A percentile compares a stretch with the other conserved stretches of the same genome.
Evolutionary conservation across 2,113 vertebrate genomes (phyloP).

Genomic region (Stegastes partitus): DNA sequence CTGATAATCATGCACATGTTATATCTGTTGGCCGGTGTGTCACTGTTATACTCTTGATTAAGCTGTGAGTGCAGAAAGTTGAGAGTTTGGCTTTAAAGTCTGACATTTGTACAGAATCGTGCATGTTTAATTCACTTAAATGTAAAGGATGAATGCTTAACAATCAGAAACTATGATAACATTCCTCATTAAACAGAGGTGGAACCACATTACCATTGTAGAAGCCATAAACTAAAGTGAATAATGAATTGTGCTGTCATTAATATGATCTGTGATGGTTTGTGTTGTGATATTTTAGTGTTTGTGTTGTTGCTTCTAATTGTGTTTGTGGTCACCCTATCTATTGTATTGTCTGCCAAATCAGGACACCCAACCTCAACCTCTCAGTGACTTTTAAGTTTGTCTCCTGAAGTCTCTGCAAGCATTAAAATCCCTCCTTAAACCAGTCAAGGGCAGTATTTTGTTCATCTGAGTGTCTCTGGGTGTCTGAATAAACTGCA

Average conservation of each 20-base stretch:
- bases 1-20: not conserved
- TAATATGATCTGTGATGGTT: too few relatives aligned
- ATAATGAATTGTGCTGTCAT: too few relatives aligned
- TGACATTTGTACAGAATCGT: not conserved
- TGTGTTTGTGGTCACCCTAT: too few relatives aligned
- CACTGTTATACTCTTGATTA: not conserved
- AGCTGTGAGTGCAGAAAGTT: not conserved
- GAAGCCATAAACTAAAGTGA: too few relatives aligned
- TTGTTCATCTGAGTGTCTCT: not conserved
- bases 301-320: too few relatives aligned
- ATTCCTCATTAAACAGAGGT: not conserved
- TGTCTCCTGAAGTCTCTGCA: too few relatives aligned
- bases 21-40: not conserved
- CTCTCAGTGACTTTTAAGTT: too few relatives aligned
- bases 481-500: conserved; percentile 19
- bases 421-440: not conserved
- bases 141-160: not conserved
- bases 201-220: not conserved
- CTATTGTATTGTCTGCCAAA: too few relatives aligned
- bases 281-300: too few relatives aligned
- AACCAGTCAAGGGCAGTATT: not conserved
- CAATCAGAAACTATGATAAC: not conserved
- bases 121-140: not conserved
- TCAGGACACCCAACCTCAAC: too few relatives aligned
- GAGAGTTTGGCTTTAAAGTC: not conserved